Conservation (phyloP, 37 sponge, comb jelly and placozoan species). For the Aphrocallistes beatrix region DNA sequence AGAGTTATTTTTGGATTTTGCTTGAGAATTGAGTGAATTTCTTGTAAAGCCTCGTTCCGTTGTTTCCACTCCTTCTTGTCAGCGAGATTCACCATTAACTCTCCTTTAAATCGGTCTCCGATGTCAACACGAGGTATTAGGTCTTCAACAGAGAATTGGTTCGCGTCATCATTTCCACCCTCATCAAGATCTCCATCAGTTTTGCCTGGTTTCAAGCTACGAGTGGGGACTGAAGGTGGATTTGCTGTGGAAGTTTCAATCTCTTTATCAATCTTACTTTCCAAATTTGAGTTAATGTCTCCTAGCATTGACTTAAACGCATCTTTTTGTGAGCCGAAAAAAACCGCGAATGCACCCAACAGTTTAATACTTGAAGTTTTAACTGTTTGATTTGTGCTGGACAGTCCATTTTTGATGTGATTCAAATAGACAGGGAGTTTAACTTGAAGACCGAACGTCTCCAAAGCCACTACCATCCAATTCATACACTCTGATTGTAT, state of each 20-base stretch:
- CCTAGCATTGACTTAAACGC: slow-evolving; percentile 35
- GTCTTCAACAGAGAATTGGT: neutral
- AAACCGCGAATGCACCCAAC: neutral
- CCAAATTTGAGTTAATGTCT: slow-evolving; percentile 60
- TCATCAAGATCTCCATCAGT: neutral
- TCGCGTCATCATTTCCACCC: neutral
- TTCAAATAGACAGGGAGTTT: slow-evolving; percentile 47
- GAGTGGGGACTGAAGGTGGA: slow-evolving; percentile 15
- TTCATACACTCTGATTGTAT: slow-evolving; percentile 68
- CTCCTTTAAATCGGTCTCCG: slow-evolving; percentile 47
- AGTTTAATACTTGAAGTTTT: neutral
- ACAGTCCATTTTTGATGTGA: slow-evolving; percentile 55
- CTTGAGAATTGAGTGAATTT: slow-evolving; percentile 23
- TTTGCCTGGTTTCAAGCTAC: neutral
- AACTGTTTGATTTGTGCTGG: slow-evolving; percentile 48
- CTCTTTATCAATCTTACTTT: slow-evolving; percentile 61
- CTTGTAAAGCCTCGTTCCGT: slow-evolving; percentile 55
- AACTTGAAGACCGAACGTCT: slow-evolving; percentile 62
- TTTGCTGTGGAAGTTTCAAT: slow-evolving; percentile 42
- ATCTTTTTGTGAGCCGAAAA: neutral
- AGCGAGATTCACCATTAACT: slow-evolving; percentile 48
- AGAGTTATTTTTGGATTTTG: slow-evolving; percentile 35
- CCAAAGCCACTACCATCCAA: slow-evolving; percentile 56
- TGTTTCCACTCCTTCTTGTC: slow-evolving; percentile 83
- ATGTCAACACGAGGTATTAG: slow-evolving; percentile 23